phyloP scores from a whole-genome alignment of 2,888 invertebrate genomes.

The Chalcis sispes region DNA sequence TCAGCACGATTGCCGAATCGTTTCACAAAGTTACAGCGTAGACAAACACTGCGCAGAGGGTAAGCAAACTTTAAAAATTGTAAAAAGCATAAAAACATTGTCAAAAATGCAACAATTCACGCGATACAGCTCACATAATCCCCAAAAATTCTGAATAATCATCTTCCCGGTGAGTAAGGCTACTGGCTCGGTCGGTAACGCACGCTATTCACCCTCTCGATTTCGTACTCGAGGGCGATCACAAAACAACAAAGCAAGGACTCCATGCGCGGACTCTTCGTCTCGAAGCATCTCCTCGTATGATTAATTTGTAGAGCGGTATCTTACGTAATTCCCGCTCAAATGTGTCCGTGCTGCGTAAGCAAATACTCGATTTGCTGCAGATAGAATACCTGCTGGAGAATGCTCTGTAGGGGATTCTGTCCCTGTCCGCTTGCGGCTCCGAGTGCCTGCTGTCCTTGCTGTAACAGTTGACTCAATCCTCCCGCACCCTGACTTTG shows the following conservation, averaged over 20 bases:
- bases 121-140: neutral
- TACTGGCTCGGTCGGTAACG: conserved; percentile 27
- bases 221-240: conserved; percentile 1
- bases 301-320: neutral
- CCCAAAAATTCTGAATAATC: neutral
- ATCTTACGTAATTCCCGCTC: conserved; percentile 12
- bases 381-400: conserved; percentile 72
- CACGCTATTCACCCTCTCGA: conserved; percentile 30
- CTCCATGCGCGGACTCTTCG: too few relatives aligned
- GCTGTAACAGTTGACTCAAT: conserved; percentile 68
- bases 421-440: conserved; percentile 63
- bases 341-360: conserved; percentile 72
- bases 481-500: conserved; percentile 66
- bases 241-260: too few relatives aligned
- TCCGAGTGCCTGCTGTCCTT: conserved; percentile 47
- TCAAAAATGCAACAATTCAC: neutral
- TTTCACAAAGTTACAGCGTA: too few relatives aligned
- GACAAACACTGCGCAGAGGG: neutral
- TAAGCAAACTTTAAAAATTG: neutral
- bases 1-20: too few relatives aligned
- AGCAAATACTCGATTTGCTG: conserved; percentile 72
- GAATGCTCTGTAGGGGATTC: conserved; percentile 73
- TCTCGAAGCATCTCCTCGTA: neutral
- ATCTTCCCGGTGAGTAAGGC: neutral
- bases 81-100: neutral